These are phyloP conservation scores for Bilobella aurantiaca DNA, from an alignment of 1,140 invertebrate genomes.

Conservation along the genomic window DNA sequence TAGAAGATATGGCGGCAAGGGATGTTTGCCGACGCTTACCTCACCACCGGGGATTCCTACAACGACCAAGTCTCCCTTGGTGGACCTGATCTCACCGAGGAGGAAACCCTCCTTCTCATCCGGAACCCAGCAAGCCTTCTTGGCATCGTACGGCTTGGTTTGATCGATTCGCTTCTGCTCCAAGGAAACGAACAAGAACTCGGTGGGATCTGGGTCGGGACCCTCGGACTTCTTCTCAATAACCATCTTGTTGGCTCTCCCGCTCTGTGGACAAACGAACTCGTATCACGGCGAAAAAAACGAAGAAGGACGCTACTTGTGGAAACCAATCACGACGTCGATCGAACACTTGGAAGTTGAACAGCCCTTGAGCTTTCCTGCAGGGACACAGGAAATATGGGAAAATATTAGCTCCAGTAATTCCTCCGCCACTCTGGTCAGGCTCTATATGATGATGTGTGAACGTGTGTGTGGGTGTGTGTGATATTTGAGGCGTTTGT, in stretches of 20 bases:
- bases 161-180: slow-evolving; percentile 94
- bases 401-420: background rate
- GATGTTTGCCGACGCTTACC: too few relatives aligned
- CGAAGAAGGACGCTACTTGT: too few relatives aligned
- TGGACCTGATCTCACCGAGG: slow-evolving; percentile 92
- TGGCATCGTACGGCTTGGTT: slow-evolving; percentile 96
- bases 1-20: too few relatives aligned
- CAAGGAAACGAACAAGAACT: slow-evolving; percentile 84
- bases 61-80: slow-evolving; percentile 93
- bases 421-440: background rate
- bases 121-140: slow-evolving; percentile 98
- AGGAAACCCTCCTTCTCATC: slow-evolving; percentile 95
- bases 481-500: too few relatives aligned
- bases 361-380: slow-evolving; percentile 67
- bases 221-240: slow-evolving; percentile 35
- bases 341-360: slow-evolving; percentile 32
- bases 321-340: too few relatives aligned
- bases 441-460: too few relatives aligned
- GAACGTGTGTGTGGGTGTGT: too few relatives aligned
- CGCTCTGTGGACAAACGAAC: background rate
- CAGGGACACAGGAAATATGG: slow-evolving; percentile 38
- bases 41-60: slow-evolving; percentile 80
- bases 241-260: slow-evolving; percentile 25
- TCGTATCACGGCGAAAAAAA: too few relatives aligned
- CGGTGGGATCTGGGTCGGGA: slow-evolving; percentile 80